Percentiles rank a stretch among this genome's conserved stretches.
These are phyloP conservation scores for Cydia splendana DNA, from an alignment of 1,140 invertebrate species.

Conservation along the genomic window DNA sequence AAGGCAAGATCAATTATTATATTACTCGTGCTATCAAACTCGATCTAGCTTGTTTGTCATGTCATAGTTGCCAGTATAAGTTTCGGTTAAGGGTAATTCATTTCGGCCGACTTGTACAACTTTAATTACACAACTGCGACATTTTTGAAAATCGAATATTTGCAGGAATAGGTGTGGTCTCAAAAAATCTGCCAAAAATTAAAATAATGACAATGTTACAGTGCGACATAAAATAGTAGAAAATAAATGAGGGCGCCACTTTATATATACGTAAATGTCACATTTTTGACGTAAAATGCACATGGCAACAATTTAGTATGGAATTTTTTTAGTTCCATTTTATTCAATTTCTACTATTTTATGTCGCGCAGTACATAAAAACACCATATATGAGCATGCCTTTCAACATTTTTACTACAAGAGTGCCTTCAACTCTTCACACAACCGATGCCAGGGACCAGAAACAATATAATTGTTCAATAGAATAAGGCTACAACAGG, in stretches of 20 bases:
- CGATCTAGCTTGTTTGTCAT: conserved; percentile 34
- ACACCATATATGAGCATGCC: too few species aligned
- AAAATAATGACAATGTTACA: background rate
- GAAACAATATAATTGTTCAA: conserved; percentile 5
- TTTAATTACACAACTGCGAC: background rate
- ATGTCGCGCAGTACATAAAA: too few species aligned
- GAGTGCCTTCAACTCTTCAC: background rate
- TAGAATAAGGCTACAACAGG: background rate
- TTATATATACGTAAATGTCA: too few species aligned
- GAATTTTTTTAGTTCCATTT: too few species aligned
- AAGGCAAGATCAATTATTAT: too few species aligned
- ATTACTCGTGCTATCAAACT: too few species aligned
- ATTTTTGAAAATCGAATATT: background rate
- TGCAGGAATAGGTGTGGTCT: background rate
- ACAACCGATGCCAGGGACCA: background rate
- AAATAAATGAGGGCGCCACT: too few species aligned
- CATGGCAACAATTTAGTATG: too few species aligned
- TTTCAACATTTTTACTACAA: background rate
- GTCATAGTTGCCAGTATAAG: background rate
- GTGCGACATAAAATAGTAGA: background rate
- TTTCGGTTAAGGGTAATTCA: background rate
- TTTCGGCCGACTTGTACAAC: conserved; percentile 12
- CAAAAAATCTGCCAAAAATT: background rate
- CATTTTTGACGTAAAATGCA: too few species aligned
- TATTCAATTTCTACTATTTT: too few species aligned